Base-by-base conservation (phyloP, 2,113 vertebrate species). In the Romanogobio albipinnatus region DNA sequence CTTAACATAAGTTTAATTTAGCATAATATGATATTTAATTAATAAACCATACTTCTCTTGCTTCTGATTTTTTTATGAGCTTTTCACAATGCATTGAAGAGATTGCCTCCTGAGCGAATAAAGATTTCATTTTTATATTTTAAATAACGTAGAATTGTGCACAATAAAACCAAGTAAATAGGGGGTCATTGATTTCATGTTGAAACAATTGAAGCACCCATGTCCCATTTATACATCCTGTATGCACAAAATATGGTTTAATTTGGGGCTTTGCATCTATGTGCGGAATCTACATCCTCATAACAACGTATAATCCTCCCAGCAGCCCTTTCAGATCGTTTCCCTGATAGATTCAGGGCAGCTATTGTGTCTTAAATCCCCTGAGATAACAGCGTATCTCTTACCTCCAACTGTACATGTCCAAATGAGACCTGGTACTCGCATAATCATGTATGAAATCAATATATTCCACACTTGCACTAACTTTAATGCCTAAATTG, bases 311-410 rank as follows among this genome's bases (percentile, higher is more conserved):
- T 56, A 74, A 45, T 76, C 74, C 53, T 19, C 47, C 36, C 68
- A 26, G n/a, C 9, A 61, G 17, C 33, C 73, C 8, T 53, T 5
- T 26, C 8, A 33, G 1, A 17, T 49, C 8, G 1, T 53, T 51
- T 76, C 8, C 9, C 24, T 53, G 73, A 76, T 76, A 53, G 24
- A 76, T 76, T 51, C 24, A 76, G 26, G 47, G 9, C 49, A 76
- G 26, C 49, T 11, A 29, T 29, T 29, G 1, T 33, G 74, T 76
- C 14, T 29, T 33, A 53, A 24, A 76, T 53, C 47, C 47, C 73
- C 45, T 29, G 73, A 51, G 73, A n/a, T 75, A 22, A 70, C 36
- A 43, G 9, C 1, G 0, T 10, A 70, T 75, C 14, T 36, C 26
- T 11, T 53, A 36, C 15, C 15, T 36, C 74, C 15, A 19, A 36